These are phyloP conservation scores for Synanthedon myopaeformis DNA, from an alignment of 2,888 invertebrate genomes.

Conservation along the genomic window DNA sequence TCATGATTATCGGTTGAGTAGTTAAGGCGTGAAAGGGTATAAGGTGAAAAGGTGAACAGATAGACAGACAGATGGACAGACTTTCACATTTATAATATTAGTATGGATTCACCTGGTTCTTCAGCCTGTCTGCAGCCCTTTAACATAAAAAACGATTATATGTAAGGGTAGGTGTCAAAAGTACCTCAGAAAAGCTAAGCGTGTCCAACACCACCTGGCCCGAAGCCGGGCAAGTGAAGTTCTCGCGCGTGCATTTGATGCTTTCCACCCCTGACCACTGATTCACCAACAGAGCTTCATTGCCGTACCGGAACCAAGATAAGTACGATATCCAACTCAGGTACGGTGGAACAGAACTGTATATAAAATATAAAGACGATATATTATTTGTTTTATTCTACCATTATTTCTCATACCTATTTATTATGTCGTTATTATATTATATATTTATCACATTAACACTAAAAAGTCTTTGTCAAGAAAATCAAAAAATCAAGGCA, in stretches of 20 bases:
- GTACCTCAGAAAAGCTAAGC: conserved; percentile 80
- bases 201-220: conserved; percentile 84
- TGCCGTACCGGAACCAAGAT: conserved; percentile 94
- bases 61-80: too few relatives aligned
- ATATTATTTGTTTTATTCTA: too few relatives aligned
- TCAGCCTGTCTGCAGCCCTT: background rate
- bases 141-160: too few relatives aligned
- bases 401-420: too few relatives aligned
- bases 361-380: background rate
- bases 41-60: too few relatives aligned
- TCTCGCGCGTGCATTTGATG: conserved; percentile 80
- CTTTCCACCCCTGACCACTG: conserved; percentile 86
- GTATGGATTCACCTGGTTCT: background rate
- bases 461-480: too few relatives aligned
- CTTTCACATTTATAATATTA: too few relatives aligned
- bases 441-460: too few relatives aligned
- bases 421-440: too few relatives aligned
- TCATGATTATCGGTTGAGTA: too few relatives aligned
- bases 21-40: too few relatives aligned
- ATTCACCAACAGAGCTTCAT: conserved; percentile 88
- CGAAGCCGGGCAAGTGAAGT: conserved; percentile 81
- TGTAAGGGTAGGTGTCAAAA: conserved; percentile 2
- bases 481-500: too few relatives aligned
- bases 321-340: conserved; percentile 88
- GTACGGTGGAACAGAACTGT: conserved; percentile 84